Evolutionary conservation across 2,113 vertebrate genomes (phyloP).

Genomic region (Spizaetus ornatus): DNA sequence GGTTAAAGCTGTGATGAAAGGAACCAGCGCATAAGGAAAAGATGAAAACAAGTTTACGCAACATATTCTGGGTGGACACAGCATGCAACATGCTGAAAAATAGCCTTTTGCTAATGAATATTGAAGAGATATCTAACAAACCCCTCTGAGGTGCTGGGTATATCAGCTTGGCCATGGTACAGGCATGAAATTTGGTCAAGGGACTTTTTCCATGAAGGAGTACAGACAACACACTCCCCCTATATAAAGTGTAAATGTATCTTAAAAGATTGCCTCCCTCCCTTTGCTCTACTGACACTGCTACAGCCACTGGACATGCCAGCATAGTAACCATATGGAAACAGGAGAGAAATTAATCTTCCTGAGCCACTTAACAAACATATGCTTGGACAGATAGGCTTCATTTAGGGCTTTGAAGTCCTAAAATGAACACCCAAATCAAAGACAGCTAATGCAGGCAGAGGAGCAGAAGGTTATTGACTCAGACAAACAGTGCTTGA

Average conservation of each 20-base stretch:
- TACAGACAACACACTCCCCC: not conserved
- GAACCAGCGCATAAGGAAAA: not conserved
- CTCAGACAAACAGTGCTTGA: not conserved
- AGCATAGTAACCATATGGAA: not conserved
- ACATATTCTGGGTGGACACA: not conserved
- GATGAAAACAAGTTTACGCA: not conserved
- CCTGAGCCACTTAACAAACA: not conserved
- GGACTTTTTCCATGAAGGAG: not conserved
- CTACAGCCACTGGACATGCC: not conserved
- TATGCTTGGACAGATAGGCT: not conserved
- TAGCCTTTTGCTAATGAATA: not conserved
- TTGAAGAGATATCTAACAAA: not conserved
- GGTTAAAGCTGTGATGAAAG: not conserved
- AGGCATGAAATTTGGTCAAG: not conserved
- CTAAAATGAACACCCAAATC: not conserved
- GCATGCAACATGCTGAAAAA: not conserved
- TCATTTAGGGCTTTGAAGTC: not conserved
- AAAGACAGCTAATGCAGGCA: not conserved
- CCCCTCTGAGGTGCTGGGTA: not conserved
- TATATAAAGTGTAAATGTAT: not conserved
- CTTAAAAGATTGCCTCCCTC: not conserved
- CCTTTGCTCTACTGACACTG: not conserved
- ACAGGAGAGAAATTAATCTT: not conserved
- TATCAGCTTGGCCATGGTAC: not conserved
- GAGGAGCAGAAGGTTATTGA: not conserved